Conservation (phyloP, 2,888 invertebrate species). For the Pseudeuparius sepicola region DNA sequence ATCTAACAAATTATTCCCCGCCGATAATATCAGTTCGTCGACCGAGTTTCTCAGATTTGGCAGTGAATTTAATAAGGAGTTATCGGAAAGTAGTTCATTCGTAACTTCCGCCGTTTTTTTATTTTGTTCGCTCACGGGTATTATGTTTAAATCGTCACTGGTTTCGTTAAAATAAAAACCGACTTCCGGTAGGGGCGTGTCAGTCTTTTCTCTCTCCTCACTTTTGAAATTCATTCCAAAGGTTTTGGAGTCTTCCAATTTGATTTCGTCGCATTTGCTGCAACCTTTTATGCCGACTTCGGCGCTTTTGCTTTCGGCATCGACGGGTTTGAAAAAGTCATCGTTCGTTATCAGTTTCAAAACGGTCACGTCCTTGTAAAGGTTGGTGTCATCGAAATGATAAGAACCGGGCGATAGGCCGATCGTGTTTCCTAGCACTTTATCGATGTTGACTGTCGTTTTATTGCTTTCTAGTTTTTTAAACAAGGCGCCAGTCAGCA, state of each 20-base stretch:
- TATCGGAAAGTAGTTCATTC: conserved; percentile 27
- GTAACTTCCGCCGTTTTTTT: background rate
- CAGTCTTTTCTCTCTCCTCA: background rate
- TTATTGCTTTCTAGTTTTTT: conserved; percentile 28
- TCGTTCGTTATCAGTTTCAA: conserved; percentile 28
- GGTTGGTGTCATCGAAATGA: conserved; percentile 32
- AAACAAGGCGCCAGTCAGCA: conserved; percentile 33
- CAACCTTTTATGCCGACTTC: background rate
- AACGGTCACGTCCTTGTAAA: conserved; percentile 33
- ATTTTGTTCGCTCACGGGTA: no score
- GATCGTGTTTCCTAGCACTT: conserved; percentile 31
- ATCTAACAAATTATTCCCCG: conserved; percentile 31
- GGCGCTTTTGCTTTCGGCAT: conserved; percentile 1
- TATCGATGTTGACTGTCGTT: conserved; percentile 32
- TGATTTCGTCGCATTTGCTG: background rate
- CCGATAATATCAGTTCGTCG: conserved; percentile 34
- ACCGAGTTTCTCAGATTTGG: conserved; percentile 28
- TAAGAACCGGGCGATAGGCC: conserved; percentile 34
- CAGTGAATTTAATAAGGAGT: conserved; percentile 27
- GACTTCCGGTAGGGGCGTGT: background rate
- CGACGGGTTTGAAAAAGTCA: conserved; percentile 27
- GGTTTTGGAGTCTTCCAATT: no score
- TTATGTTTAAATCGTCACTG: background rate
- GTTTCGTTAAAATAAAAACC: background rate
- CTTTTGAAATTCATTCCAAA: no score